A percentile compares a stretch with the other conserved stretches of the same genome.
phyloP scores from a whole-genome alignment of 2,113 vertebrate genomes.

The Crypturellus undulatus region DNA sequence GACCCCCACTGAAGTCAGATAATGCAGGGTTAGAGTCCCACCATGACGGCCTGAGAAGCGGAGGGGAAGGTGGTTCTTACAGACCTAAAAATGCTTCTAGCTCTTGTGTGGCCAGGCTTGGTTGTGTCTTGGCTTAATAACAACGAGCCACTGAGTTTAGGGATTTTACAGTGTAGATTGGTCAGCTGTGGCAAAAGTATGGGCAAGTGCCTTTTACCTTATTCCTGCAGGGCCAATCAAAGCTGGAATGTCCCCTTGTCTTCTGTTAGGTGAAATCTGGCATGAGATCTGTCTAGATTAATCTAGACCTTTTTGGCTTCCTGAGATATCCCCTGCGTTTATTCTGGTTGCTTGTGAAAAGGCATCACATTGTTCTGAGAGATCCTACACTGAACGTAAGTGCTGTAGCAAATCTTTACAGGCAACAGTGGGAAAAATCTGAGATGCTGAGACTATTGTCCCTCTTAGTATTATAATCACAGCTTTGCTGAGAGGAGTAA shows the following conservation, averaged over 20 bases:
- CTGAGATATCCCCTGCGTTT: not conserved
- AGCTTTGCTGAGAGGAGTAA: not conserved
- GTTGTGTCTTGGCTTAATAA: not conserved
- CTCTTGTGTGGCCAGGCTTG: fast-evolving
- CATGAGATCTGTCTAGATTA: not conserved
- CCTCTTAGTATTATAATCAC: fast-evolving
- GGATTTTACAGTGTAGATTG: not conserved
- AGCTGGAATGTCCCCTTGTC: not conserved
- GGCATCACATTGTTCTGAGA: not conserved
- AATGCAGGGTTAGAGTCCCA: not conserved
- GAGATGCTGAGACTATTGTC: not conserved
- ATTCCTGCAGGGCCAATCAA: not conserved
- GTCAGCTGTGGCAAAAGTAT: not conserved
- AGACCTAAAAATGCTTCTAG: not conserved
- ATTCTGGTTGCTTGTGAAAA: not conserved
- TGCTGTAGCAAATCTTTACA: not conserved
- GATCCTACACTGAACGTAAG: not conserved
- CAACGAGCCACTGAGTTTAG: fast-evolving
- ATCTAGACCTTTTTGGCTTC: not conserved
- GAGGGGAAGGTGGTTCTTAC: not conserved
- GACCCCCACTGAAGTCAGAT: not conserved
- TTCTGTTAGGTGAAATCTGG: not conserved
- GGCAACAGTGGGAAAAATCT: not conserved
- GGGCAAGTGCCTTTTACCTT: too few relatives aligned
- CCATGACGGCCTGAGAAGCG: not conserved